Conservation (phyloP, 2,113 vertebrate genomes). For the Sus scrofa region DNA sequence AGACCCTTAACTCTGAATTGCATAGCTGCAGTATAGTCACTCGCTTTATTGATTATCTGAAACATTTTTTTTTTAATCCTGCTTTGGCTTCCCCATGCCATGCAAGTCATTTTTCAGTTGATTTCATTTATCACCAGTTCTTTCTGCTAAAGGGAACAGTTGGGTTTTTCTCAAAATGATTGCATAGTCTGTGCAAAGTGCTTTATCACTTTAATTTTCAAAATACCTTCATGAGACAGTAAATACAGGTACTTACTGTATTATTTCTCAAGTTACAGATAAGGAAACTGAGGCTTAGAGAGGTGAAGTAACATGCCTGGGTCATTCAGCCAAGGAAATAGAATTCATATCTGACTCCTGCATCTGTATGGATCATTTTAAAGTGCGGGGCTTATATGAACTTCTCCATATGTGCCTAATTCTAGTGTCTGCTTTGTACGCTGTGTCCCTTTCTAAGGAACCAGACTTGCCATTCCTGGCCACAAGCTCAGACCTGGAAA, state of each 20-base stretch:
- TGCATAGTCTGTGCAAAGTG: neutral
- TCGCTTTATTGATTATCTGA: slow-evolving; percentile 48
- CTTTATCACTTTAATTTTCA: slow-evolving; percentile 57
- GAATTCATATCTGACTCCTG: slow-evolving; percentile 23
- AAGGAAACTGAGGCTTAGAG: slow-evolving; percentile 58
- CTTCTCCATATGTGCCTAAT: neutral
- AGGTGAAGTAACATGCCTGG: slow-evolving; percentile 43
- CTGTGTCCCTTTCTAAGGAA: neutral
- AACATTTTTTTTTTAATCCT: slow-evolving; percentile 24
- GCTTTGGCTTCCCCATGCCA: neutral
- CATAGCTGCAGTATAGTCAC: neutral
- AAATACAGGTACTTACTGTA: neutral
- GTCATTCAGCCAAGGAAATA: slow-evolving; percentile 44
- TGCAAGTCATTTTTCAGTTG: slow-evolving; percentile 3
- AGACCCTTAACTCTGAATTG: slow-evolving; percentile 4
- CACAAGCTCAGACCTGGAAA: neutral
- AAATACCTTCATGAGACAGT: slow-evolving; percentile 24
- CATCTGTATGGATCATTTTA: slow-evolving; percentile 41
- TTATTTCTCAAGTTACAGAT: slow-evolving; percentile 59
- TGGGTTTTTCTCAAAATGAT: slow-evolving; percentile 54
- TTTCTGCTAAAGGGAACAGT: neutral
- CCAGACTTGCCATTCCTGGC: neutral
- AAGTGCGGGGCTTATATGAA: neutral
- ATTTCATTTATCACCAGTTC: slow-evolving; percentile 17
- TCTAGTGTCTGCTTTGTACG: neutral